Base-by-base conservation (phyloP, 2,113 vertebrate genomes). In the Mungos mungo region DNA sequence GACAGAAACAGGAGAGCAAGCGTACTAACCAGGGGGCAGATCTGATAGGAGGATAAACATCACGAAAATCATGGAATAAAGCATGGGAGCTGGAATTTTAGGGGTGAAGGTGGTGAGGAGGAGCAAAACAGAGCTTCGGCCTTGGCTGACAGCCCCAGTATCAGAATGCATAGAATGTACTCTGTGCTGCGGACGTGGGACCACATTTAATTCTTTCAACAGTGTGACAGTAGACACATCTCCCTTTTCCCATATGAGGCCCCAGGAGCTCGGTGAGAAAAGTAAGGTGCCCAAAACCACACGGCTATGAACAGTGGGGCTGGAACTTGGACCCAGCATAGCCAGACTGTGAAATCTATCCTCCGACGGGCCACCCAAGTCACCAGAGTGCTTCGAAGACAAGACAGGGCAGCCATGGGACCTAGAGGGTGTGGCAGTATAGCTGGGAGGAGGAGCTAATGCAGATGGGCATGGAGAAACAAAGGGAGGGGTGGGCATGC, bases 381-480 rank as follows among this genome's bases (percentile, higher is more conserved):
- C 31, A 3, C n/a, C 41, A 0, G 3, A 45, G 29, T 8, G 66
- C 72, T 50, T 15, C 15, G 31, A 50, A n/a, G n/a, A 16, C n/a
- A 35, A 38, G 60, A 60, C 9, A 63, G 4, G 16, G n/a, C 47
- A 74, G 60, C 35, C 3, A 29, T 3, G 5, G 52, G 8, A 35
- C 27, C n/a, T 3, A 19, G 14, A 3, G 13, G 2, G 3, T 10
- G 5, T 10, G 88, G 29, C 7, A 4, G 54, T 7, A 72, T 0
- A 45, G 50, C 60, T 12, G 31, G 25, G 2, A 1, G 31, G 77
- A n/a, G 38, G 77, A 18, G 19, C 81, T 63, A 2, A 66, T 18
- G 7, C 15, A 6, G 86, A 45, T 13, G 21, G 10, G 69, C 38
- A 25, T 31, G 45, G 57, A 76, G 45, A 84, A 25, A 45, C 23